Evolutionary conservation across 1,140 invertebrate genomes (phyloP).

Genomic region (Ladona fulva): DNA sequence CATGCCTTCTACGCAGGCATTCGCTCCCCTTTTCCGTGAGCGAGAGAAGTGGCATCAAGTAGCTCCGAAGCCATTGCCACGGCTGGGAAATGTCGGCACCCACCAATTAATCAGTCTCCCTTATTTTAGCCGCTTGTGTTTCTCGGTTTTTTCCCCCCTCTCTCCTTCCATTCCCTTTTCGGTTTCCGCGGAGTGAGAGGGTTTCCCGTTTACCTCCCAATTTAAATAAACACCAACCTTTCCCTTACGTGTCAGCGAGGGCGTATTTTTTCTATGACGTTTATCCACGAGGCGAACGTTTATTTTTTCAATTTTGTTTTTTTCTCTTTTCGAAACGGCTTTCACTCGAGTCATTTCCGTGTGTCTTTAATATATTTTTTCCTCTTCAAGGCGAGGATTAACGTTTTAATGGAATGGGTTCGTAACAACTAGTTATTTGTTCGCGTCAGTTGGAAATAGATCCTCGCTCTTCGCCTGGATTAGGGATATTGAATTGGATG

Average conservation of each 20-base stretch:
- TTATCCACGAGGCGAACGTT: no score
- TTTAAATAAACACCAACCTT: neutral
- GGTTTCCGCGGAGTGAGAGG: neutral
- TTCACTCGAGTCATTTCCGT: no score
- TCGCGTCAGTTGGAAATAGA: no score
- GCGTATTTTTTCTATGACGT: no score
- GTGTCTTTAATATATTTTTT: no score
- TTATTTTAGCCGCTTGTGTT: neutral
- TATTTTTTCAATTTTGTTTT: no score
- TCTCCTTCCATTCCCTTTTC: neutral
- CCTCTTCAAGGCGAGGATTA: no score
- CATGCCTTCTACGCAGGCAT: neutral
- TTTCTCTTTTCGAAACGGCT: no score
- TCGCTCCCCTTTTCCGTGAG: neutral
- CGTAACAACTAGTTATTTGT: no score
- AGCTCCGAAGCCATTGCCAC: neutral
- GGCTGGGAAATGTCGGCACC: neutral
- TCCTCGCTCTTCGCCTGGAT: no score
- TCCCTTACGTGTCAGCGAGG: neutral
- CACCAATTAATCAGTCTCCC: slow-evolving; percentile 4
- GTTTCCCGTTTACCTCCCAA: slow-evolving; percentile 3
- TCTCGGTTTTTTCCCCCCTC: neutral
- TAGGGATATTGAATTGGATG: no score
- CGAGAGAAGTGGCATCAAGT: neutral
- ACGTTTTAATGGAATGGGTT: no score